Conservation (phyloP, 2,888 invertebrate genomes). For the Parthenolecanium corni region DNA sequence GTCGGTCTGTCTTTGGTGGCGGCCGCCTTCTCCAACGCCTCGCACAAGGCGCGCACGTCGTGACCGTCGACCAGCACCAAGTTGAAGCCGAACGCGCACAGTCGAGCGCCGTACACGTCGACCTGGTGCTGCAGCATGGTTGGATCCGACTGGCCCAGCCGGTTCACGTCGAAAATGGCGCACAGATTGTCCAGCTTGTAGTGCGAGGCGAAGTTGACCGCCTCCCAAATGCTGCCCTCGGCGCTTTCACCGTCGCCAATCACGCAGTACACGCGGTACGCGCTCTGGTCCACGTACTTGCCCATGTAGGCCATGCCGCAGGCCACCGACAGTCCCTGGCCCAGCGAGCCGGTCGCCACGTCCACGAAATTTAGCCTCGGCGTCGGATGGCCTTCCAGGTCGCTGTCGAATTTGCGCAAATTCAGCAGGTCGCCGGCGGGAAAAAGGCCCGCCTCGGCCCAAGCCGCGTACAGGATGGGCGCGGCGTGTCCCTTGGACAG, state of each 20-base stretch:
- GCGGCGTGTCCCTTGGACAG: conserved; percentile 98
- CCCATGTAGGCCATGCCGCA: conserved; percentile 99
- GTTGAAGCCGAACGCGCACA: conserved; percentile 84
- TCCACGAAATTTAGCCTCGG: conserved; percentile 94
- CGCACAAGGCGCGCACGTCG: conserved; percentile 78
- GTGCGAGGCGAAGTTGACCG: conserved; percentile 83
- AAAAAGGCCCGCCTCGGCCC: conserved; percentile 94
- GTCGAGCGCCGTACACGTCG: conserved; percentile 60
- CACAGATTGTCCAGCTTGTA: conserved; percentile 95
- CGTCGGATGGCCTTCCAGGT: conserved; percentile 97
- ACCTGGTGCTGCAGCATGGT: conserved; percentile 83
- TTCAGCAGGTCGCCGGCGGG: conserved; percentile 70
- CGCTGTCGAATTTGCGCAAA: conserved; percentile 82
- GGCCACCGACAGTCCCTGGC: conserved; percentile 90
- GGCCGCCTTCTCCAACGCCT: conserved; percentile 73
- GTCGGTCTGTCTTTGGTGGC: conserved; percentile 70
- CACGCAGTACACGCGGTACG: conserved; percentile 86
- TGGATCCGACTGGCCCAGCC: conserved; percentile 92
- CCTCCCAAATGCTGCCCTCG: conserved; percentile 97
- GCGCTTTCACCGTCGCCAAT: conserved; percentile 98
- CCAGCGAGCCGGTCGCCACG: conserved; percentile 96
- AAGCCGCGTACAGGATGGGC: conserved; percentile 95
- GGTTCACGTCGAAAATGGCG: conserved; percentile 92
- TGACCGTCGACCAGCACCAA: conserved; percentile 92
- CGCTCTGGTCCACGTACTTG: conserved; percentile 71